Percentiles rank a stretch among this genome's conserved stretches.
Conservation (phyloP, 1,140 invertebrate genomes). For the Ericerus pela region DNA sequence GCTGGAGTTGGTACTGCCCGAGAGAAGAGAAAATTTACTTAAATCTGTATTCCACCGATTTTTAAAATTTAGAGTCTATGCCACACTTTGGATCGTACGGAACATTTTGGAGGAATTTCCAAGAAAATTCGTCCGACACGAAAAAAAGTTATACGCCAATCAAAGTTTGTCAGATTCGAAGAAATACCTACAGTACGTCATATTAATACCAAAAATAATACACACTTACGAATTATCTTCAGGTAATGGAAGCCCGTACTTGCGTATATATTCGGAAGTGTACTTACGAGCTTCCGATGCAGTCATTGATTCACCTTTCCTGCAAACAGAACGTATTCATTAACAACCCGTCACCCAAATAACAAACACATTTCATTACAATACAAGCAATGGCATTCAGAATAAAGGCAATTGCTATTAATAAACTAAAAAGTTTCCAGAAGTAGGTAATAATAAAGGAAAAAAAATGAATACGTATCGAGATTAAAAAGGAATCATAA, state of each 20-base stretch:
- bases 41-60: too few relatives aligned
- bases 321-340: constrained; percentile 35
- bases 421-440: too few relatives aligned
- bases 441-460: too few relatives aligned
- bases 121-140: too few relatives aligned
- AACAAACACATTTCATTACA: neutral
- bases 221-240: constrained; percentile 24
- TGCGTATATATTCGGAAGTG: constrained; percentile 63
- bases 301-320: constrained; percentile 57
- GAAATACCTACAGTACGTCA: neutral
- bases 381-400: neutral
- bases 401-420: neutral
- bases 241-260: constrained; percentile 45
- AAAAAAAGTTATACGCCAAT: too few relatives aligned
- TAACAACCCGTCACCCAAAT: neutral
- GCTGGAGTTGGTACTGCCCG: too few relatives aligned
- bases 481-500: neutral
- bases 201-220: neutral
- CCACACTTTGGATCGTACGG: neutral
- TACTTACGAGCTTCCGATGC: constrained; percentile 47
- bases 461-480: neutral
- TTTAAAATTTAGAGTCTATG: neutral
- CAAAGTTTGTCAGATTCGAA: too few relatives aligned
- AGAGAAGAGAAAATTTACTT: too few relatives aligned
- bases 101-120: neutral